A percentile compares a stretch with the other conserved stretches of the same genome.
Evolutionary conservation across 2,113 vertebrate genomes (phyloP).

Genomic region (Oostethus manadensis): DNA sequence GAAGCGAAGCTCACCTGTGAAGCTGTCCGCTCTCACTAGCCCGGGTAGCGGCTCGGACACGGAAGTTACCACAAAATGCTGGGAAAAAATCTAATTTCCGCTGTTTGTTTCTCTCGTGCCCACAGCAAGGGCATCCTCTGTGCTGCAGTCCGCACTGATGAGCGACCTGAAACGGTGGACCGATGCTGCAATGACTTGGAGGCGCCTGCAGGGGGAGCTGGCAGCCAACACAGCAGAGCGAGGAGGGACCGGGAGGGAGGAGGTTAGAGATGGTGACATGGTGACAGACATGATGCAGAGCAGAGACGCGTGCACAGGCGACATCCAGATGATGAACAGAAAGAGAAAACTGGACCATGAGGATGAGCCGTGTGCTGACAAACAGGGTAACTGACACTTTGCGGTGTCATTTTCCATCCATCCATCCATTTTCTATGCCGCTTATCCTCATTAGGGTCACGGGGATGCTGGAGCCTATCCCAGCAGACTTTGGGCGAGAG

Average conservation of each 20-base stretch:
- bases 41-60: conserved; percentile 37
- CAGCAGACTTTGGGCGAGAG: no score
- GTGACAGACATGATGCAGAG: neutral
- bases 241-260: neutral
- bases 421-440: no score
- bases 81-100: neutral
- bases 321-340: conserved; percentile 9
- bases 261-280: conserved; percentile 15
- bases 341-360: neutral
- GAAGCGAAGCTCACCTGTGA: conserved; percentile 60
- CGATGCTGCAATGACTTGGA: conserved; percentile 55
- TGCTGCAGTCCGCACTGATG: conserved; percentile 56
- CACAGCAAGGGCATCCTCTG: conserved; percentile 52
- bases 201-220: conserved; percentile 55
- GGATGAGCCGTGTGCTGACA: neutral
- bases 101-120: neutral
- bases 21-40: conserved; percentile 31
- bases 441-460: no score
- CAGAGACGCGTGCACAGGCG: neutral
- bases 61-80: neutral
- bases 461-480: no score
- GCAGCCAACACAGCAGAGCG: no score
- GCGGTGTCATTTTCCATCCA: no score
- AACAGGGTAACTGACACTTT: no score
- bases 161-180: conserved; percentile 48